A percentile compares a stretch with the other conserved stretches of the same genome.
Conservation (phyloP, 1,140 invertebrate genomes). For the Drosophila albomicans region DNA sequence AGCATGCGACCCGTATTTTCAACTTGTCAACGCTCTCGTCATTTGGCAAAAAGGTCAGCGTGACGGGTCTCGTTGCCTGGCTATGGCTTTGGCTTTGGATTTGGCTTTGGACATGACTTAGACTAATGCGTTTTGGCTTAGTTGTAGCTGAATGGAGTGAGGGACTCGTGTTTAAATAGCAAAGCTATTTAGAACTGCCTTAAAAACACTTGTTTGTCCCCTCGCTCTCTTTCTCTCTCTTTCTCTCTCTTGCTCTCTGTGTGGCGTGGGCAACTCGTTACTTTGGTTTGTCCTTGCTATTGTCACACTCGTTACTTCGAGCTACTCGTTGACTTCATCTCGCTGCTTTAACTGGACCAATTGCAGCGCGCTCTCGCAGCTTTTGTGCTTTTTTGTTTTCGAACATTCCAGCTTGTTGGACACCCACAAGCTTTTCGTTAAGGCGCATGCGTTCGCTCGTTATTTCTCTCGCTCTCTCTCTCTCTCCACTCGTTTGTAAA, state of each 20-base stretch:
- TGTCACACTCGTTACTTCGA: constrained; percentile 14
- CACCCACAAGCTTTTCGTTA: constrained; percentile 26
- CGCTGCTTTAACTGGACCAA: constrained; percentile 35
- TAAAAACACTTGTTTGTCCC: constrained; percentile 35
- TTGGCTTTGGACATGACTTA: constrained; percentile 13
- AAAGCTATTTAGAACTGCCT: constrained; percentile 34
- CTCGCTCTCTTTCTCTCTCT: background rate
- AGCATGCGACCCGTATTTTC: background rate
- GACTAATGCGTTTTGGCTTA: constrained; percentile 18
- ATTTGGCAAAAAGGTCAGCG: constrained; percentile 26
- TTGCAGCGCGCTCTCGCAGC: constrained; percentile 33
- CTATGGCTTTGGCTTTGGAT: background rate
- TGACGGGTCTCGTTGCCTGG: constrained; percentile 15
- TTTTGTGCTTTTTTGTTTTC: constrained; percentile 22
- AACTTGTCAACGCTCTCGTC: constrained; percentile 21
- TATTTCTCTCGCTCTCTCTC: background rate
- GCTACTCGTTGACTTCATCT: constrained; percentile 12
- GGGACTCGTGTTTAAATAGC: constrained; percentile 29
- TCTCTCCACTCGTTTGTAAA: constrained; percentile 17
- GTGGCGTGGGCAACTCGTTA: constrained; percentile 58
- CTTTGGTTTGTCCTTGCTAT: constrained; percentile 64
- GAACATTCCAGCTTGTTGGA: constrained; percentile 18
- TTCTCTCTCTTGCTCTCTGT: background rate
- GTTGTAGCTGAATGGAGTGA: background rate
- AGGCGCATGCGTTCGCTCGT: constrained; percentile 31